Conservation (phyloP, 1,140 invertebrate species). For the Cotesia glomerata region DNA sequence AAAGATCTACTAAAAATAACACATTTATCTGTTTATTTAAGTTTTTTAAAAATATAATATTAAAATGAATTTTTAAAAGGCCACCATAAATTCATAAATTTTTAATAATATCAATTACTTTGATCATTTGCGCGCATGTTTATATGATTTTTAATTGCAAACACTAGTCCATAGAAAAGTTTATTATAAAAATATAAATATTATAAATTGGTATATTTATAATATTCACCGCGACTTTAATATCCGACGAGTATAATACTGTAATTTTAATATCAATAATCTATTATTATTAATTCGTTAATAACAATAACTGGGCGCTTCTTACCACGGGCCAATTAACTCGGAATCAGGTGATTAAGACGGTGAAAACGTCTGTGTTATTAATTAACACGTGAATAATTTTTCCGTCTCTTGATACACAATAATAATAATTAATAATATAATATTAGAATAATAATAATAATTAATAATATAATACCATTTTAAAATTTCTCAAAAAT, state of each 20-base stretch:
- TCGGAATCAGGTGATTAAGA: constrained; percentile 26
- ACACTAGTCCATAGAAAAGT: constrained; percentile 50
- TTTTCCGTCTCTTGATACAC: neutral
- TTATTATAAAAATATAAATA: constrained; percentile 61
- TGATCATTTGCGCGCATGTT: neutral
- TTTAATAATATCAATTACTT: neutral
- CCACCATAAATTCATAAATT: too few relatives aligned
- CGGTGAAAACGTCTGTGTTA: neutral
- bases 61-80: too few relatives aligned
- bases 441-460: neutral
- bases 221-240: constrained; percentile 41
- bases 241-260: constrained; percentile 57
- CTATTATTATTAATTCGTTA: constrained; percentile 27
- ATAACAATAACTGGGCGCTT: constrained; percentile 23
- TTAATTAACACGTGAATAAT: neutral
- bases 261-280: constrained; percentile 54
- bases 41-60: too few relatives aligned
- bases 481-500: constrained; percentile 23
- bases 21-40: too few relatives aligned
- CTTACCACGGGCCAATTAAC: constrained; percentile 46
- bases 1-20: too few relatives aligned
- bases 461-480: constrained; percentile 27
- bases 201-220: constrained; percentile 33
- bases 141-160: constrained; percentile 24
- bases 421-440: neutral